phyloP scores from a whole-genome alignment of 2,797 vertebrate genomes.

The Trachops cirrhosus region DNA sequence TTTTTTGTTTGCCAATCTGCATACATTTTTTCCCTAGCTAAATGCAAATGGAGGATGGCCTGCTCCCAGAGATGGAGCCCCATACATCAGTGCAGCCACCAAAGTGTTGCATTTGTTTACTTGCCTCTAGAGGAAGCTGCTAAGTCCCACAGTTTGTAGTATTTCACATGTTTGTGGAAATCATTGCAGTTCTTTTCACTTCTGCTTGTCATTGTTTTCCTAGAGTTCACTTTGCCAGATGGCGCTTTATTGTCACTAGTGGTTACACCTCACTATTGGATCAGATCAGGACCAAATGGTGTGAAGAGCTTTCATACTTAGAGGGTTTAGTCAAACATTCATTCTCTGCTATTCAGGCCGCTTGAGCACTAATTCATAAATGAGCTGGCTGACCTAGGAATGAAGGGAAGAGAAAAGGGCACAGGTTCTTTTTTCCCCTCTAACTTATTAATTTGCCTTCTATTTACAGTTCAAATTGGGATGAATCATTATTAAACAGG shows the following conservation, averaged over 20 bases:
- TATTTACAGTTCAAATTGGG: conserved; percentile 75
- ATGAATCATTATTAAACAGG: conserved; percentile 63
- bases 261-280: conserved; percentile 97
- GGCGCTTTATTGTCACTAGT: conserved; percentile 96
- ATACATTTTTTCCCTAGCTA: conserved; percentile 75
- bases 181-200: conserved; percentile 97
- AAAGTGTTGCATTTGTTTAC: conserved; percentile 84
- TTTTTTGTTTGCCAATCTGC: conserved; percentile 85
- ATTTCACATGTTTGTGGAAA: conserved; percentile 98
- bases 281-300: conserved; percentile 97
- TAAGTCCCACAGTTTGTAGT: conserved; percentile 93
- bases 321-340: conserved; percentile 93
- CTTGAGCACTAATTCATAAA: conserved; percentile 79
- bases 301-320: conserved; percentile 96
- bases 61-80: conserved; percentile 76
- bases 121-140: conserved; percentile 90
- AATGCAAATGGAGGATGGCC: conserved; percentile 76
- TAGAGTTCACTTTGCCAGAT: conserved; percentile 97
- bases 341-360: conserved; percentile 83
- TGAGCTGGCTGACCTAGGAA: conserved; percentile 76
- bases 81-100: conserved; percentile 73
- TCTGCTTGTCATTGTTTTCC: conserved; percentile 98
- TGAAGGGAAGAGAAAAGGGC: conserved; percentile 72
- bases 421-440: conserved; percentile 43
- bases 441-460: conserved; percentile 73